Evolutionary conservation across 2,888 invertebrate species (phyloP), one percentile per base, ranked within the genome.

Genomic region (Horisme vitalbata): DNA sequence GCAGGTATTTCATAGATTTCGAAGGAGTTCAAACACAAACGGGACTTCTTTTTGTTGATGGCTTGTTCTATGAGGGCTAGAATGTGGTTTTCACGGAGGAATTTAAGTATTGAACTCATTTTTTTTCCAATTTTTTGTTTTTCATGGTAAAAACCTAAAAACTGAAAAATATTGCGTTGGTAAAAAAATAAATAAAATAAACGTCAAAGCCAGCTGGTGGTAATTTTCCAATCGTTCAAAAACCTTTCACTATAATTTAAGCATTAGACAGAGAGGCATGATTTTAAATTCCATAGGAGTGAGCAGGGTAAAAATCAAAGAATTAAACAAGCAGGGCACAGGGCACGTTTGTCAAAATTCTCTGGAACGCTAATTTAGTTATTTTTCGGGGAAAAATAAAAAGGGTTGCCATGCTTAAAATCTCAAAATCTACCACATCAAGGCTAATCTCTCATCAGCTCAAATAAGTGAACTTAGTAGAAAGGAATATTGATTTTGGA

Each of bases 21-120:
- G 63, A 90, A 93, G 52, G 92, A 91, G 56, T 93, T 93, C 45
- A 94, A 78, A 77, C 91, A 91, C 55, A 94, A 79, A 49, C 90
- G 86, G 43, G 91, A 90, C 27, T 92, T 90, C 72, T 91, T 92
- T 64, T 91, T 91, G 20, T 79, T 79, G 45, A 91, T 85, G 6
- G 92, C 93, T 66, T 92, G 91, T 81, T 94, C 94, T 62, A 94
- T 92, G 59, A 92, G 88, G 23, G 93, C 93, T 63, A 93, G 72
- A 68, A 93, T 92, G 66, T 93, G 92, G 71, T 93, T 92, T 78
- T 92, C 91, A 77, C 93, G 93, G 65, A 94, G 91, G 78, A 93
- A 94, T 79, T 93, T 91, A 75, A 92, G 91, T 65, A 94, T 88
- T 65, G 90, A 90, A 87, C 93, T 93, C 93, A 93, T 93, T 83